These are phyloP conservation scores for Rhopalosiphum padi DNA, from an alignment of 1,140 invertebrate genomes.

Conservation along the genomic window DNA sequence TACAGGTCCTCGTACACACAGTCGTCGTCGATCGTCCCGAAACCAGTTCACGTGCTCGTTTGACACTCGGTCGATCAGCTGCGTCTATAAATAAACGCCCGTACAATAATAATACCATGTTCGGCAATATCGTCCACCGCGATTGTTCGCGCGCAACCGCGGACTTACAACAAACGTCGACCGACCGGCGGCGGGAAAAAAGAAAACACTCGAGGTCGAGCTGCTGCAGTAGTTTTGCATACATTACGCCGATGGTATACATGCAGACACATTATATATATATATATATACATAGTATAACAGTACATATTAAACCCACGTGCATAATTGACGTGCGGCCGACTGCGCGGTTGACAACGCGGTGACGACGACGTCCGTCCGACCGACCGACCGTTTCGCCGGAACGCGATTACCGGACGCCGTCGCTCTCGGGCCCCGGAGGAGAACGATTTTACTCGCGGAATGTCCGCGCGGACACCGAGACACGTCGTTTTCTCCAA, in stretches of 20 bases:
- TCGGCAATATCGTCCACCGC: background rate
- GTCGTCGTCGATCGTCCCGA: background rate
- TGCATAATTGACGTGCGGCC: background rate
- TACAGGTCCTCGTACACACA: background rate
- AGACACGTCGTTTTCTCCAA: constrained; percentile 44
- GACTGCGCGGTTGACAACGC: background rate
- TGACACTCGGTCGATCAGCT: background rate
- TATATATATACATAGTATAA: background rate
- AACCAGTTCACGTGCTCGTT: background rate
- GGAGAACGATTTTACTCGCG: background rate
- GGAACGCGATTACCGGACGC: too few relatives aligned
- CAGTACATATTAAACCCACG: background rate
- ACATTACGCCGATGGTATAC: background rate
- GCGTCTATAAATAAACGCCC: background rate
- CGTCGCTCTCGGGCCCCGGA: background rate
- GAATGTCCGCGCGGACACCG: background rate
- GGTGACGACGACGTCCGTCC: background rate
- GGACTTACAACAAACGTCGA: too few relatives aligned
- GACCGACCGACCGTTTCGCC: background rate
- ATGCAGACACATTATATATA: background rate
- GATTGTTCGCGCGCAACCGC: too few relatives aligned
- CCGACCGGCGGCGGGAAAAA: background rate
- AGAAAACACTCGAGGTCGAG: background rate
- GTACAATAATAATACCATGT: too few relatives aligned
- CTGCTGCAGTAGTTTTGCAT: background rate